These are phyloP conservation scores for Artemisiospiza belli DNA, from an alignment of 2,113 vertebrate species.

Conservation along the genomic window DNA sequence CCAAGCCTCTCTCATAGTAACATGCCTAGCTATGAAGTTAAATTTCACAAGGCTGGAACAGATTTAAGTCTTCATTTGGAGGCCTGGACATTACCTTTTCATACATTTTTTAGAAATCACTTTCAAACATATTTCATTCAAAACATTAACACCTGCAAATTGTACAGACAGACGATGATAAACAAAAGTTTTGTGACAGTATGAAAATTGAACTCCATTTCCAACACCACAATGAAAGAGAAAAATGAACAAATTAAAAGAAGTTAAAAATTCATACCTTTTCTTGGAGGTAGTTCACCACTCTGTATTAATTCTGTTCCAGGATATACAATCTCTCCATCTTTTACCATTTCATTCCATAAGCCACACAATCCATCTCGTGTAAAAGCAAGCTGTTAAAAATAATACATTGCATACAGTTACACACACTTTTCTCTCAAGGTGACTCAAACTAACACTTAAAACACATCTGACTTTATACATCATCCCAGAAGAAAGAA, in stretches of 20 bases:
- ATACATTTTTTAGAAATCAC: background rate
- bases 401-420: background rate
- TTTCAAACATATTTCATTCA: background rate
- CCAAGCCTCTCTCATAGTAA: background rate
- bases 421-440: background rate
- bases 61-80: background rate
- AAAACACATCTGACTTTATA: background rate
- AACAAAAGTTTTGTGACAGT: background rate
- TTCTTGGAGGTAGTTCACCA: slow-evolving; percentile 77
- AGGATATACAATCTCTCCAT: slow-evolving; percentile 92
- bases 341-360: slow-evolving; percentile 99
- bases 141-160: background rate
- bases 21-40: background rate
- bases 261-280: slow-evolving; percentile 68
- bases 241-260: background rate
- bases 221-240: background rate
- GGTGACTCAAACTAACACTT: background rate
- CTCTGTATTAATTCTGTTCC: slow-evolving; percentile 85
- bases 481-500: background rate
- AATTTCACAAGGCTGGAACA: background rate
- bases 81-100: background rate
- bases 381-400: slow-evolving; percentile 90
- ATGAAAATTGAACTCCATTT: background rate
- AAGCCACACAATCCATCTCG: slow-evolving; percentile 94
- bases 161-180: background rate